Conservation (phyloP, 2,888 invertebrate genomes). For the Himalopsyche tibetana region DNA sequence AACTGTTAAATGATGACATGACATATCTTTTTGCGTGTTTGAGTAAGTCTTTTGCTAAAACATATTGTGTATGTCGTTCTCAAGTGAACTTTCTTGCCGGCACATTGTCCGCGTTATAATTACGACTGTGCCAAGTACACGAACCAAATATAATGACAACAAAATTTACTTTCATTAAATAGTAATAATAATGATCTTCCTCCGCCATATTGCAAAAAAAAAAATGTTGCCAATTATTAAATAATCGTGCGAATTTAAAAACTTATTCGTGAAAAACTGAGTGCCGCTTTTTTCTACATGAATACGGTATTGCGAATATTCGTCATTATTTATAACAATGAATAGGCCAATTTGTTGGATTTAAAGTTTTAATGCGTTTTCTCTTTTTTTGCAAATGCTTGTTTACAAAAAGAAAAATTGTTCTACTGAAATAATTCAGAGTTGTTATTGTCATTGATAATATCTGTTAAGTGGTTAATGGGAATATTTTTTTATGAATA, state of each 20-base stretch:
- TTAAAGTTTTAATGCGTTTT: background rate
- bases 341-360: slow-evolving; percentile 3
- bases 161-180: slow-evolving; percentile 35
- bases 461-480: background rate
- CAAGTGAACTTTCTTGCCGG: slow-evolving; percentile 27
- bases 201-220: slow-evolving; percentile 27
- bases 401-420: background rate
- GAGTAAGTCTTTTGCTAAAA: background rate
- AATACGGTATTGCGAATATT: background rate
- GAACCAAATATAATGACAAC: slow-evolving; percentile 38
- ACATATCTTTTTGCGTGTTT: too few relatives aligned
- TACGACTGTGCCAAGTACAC: slow-evolving; percentile 1
- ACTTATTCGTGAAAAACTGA: slow-evolving; percentile 40
- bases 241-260: slow-evolving; percentile 42
- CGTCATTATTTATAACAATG: slow-evolving; percentile 34
- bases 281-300: background rate
- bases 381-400: slow-evolving; percentile 8
- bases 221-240: slow-evolving; percentile 32
- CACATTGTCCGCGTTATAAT: slow-evolving; percentile 34
- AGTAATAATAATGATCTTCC: slow-evolving; percentile 33
- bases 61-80: background rate
- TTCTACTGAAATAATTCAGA: background rate
- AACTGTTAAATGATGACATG: too few relatives aligned
- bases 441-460: background rate
- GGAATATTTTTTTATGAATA: too few relatives aligned